Base-by-base conservation (phyloP, 2,113 vertebrate species). In the Chinchilla lanigera region DNA sequence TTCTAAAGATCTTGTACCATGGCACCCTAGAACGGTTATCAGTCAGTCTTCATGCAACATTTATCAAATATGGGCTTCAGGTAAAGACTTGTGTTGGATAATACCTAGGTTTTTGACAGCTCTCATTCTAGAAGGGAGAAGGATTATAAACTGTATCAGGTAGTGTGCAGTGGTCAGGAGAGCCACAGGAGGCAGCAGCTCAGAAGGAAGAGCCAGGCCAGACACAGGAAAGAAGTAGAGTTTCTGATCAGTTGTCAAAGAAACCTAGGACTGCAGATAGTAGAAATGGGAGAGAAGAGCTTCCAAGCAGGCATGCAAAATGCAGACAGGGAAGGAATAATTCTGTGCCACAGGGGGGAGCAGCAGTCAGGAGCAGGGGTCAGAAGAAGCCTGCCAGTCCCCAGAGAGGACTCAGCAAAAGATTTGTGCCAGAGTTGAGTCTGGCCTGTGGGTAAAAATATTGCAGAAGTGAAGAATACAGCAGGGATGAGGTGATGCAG, bases 1-100 rank as follows among this genome's bases (percentile, higher is more conserved):
- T 2, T 77, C 44, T 41, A 61, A 77, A 56, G 69, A 7, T 12
- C 12, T 20, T 24, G 28, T 30, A 0, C 78, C 20, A 0, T 1
- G 47, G 11, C 22, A 4, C 20, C 2, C 17, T 2, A 0, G 58
- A 44, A 65, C 6, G 65, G 5, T 0, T 0, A 5, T 0, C 84
- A 1, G 0, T 16, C 81, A 7, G 8, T 13, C 1, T 1, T 22
- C 14, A 0, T n/a, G 60, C 67, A 10, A n/a, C 47, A 50, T 7
- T 44, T 17, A 56, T 20, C 8, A 4, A 9, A 17, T 1, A 10
- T 0, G 2, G 41, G 81, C 52, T 90, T 22, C 1, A 10, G 78
- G 77, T 26, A 41, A 9, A 65, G 60, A 52, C 6, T 0, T 0
- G 2, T 0, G n/a, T 17, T 0, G 8, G 54, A 11, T 0, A n/a